Evolutionary conservation across 1,140 invertebrate genomes (phyloP).

Genomic region (Tribolium madens): DNA sequence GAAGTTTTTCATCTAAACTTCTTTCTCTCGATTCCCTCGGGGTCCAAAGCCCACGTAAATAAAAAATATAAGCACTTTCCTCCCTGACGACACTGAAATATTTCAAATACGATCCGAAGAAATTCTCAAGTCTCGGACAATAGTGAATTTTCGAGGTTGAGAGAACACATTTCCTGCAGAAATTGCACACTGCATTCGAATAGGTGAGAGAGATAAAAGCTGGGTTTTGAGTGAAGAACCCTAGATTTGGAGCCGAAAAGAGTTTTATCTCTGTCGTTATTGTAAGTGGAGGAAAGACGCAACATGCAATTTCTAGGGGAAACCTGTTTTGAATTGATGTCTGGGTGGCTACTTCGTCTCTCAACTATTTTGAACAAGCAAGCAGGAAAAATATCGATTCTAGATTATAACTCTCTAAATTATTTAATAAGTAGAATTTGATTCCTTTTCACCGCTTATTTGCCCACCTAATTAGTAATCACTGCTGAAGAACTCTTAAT

Average conservation of each 20-base stretch:
- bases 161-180: neutral
- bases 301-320: neutral
- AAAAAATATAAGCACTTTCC: neutral
- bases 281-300: neutral
- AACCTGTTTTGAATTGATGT: neutral
- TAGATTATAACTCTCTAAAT: neutral
- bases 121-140: neutral
- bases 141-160: neutral
- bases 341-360: neutral
- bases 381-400: neutral
- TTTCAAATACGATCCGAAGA: neutral
- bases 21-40: neutral
- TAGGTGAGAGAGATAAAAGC: neutral
- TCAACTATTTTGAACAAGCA: neutral
- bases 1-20: neutral
- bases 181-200: neutral
- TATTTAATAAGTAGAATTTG: neutral
- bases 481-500: neutral
- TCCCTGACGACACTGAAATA: neutral
- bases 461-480: neutral
- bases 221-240: neutral
- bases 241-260: neutral
- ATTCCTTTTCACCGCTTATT: neutral
- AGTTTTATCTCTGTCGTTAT: neutral
- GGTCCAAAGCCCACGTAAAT: neutral